These are phyloP conservation scores for Mercenaria mercenaria DNA, from an alignment of 1,140 invertebrate species.

Conservation along the genomic window DNA sequence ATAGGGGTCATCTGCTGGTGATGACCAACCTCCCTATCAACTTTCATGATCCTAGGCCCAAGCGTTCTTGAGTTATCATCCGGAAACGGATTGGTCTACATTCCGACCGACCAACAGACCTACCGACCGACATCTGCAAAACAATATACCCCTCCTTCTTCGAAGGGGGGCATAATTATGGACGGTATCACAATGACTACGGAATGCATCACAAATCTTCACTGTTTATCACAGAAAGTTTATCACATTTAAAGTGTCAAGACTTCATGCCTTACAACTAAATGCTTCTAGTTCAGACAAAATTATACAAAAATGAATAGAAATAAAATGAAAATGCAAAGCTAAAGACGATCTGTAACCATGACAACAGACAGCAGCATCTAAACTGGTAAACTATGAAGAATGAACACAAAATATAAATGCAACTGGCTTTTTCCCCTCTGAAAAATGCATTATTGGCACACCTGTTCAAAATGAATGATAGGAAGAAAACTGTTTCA, in stretches of 20 bases:
- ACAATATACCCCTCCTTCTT: too few species aligned
- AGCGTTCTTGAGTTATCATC: too few species aligned
- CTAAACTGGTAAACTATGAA: neutral
- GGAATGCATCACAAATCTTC: neutral
- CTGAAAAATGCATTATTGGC: conserved; percentile 13
- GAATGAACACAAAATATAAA: conserved; percentile 16
- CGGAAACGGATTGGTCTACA: too few species aligned
- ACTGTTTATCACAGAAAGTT: neutral
- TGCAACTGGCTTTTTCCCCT: neutral
- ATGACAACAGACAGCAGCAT: neutral
- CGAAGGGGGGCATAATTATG: too few species aligned
- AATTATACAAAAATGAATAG: neutral
- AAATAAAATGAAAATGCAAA: conserved; percentile 18
- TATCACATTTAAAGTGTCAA: neutral
- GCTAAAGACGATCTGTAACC: neutral
- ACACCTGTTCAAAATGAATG: neutral
- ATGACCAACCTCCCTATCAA: too few species aligned
- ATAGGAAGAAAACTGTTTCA: neutral
- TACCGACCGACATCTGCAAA: too few species aligned
- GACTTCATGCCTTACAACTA: neutral
- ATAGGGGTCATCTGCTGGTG: too few species aligned
- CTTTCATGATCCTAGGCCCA: too few species aligned
- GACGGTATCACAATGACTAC: too few species aligned
- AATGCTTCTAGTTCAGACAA: neutral
- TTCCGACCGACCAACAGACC: too few species aligned